phyloP scores from a whole-genome alignment of 2,888 invertebrate species.

The Drosophila borealis region DNA sequence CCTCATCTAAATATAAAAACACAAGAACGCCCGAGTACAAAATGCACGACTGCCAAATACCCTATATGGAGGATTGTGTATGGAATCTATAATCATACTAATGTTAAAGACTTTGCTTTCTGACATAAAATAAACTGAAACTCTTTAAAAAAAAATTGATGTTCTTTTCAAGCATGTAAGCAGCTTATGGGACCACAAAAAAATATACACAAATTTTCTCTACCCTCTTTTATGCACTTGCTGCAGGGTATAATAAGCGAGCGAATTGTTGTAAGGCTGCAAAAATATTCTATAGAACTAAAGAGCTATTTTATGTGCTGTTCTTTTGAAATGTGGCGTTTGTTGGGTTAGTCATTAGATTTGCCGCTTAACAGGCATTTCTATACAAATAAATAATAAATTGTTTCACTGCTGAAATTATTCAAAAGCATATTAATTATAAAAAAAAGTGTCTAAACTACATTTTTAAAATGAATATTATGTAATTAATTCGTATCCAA shows the following conservation, averaged over 20 bases:
- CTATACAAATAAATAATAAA: neutral
- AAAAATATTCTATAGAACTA: slow-evolving; percentile 3
- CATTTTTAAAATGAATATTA: no score
- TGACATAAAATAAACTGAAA: neutral
- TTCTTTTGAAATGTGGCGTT: slow-evolving; percentile 2
- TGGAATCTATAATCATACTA: no score
- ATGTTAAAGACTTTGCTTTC: neutral
- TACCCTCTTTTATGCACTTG: neutral
- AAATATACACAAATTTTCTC: no score
- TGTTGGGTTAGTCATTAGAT: slow-evolving; percentile 7
- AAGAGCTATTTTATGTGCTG: slow-evolving; percentile 5
- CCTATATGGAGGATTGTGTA: neutral
- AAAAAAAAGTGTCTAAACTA: no score
- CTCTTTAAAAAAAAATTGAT: neutral
- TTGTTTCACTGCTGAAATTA: neutral
- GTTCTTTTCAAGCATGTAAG: neutral
- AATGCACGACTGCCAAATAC: slow-evolving; percentile 5
- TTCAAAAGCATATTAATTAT: neutral
- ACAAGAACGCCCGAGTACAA: no score
- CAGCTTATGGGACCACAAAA: no score
- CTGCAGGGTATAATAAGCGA: slow-evolving; percentile 4
- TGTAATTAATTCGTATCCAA: no score
- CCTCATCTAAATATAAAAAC: neutral
- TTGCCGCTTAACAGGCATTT: neutral
- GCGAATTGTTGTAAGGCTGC: slow-evolving; percentile 34